These are phyloP conservation scores for Folsomia manolachei DNA, from an alignment of 2,888 invertebrate genomes.

Conservation along the genomic window DNA sequence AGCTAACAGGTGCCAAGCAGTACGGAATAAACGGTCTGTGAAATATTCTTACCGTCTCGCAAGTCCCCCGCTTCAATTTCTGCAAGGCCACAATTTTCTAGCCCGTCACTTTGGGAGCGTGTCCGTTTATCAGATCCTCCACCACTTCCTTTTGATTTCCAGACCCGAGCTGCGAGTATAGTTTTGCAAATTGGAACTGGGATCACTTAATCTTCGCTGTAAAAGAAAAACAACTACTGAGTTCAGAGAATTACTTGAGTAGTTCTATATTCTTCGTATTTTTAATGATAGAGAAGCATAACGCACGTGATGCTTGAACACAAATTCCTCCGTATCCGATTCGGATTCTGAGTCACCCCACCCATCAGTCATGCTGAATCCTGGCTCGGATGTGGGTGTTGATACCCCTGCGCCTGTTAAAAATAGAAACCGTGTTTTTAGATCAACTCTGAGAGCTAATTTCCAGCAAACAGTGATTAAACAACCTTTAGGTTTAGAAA, in stretches of 20 bases:
- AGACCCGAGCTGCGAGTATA: constrained; percentile 72
- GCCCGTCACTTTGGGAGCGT: constrained; percentile 86
- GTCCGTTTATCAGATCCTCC: constrained; percentile 60
- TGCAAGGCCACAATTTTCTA: constrained; percentile 79
- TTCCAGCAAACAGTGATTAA: too few species aligned
- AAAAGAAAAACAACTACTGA: constrained; percentile 27
- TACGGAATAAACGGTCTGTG: too few species aligned
- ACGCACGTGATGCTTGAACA: constrained; percentile 71
- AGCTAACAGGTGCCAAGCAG: too few species aligned
- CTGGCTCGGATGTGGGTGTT: constrained; percentile 91
- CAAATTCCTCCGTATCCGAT: constrained; percentile 78
- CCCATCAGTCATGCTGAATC: constrained; percentile 71
- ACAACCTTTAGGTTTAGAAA: constrained; percentile 77
- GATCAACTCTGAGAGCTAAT: too few species aligned
- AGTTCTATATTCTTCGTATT: too few species aligned
- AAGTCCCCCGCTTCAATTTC: constrained; percentile 94
- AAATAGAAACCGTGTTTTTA: too few species aligned
- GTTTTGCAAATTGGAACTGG: constrained; percentile 82
- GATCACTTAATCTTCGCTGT: constrained; percentile 84
- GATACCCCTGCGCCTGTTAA: constrained; percentile 78
- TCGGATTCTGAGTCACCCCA: constrained; percentile 88
- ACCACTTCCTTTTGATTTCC: constrained; percentile 58
- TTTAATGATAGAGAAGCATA: too few species aligned
- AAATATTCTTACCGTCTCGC: constrained; percentile 78
- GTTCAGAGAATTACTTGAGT: too few species aligned